Evolutionary conservation across 2,888 invertebrate genomes (phyloP), one percentile per base, ranked within the genome.

Genomic region (Nomada fabriciana): DNA sequence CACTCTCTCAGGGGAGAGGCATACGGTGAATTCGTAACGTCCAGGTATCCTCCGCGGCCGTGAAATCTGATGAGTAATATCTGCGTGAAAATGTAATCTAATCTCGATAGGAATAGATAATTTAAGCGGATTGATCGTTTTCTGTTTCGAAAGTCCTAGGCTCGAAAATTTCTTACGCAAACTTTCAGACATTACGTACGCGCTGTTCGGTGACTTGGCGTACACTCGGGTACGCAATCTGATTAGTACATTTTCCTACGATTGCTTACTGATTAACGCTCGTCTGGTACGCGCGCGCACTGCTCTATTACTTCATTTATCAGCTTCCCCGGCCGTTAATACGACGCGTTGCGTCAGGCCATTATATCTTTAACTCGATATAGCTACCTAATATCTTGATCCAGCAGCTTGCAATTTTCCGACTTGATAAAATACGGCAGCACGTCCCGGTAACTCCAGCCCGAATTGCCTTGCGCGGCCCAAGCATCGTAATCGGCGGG

Each of bases 401-500:
- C 59, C n/a, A 52, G 20, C 1, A 89, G 59, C n/a, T 75, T 89
- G 74, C 89, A 95, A 88, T 96, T 96, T 94, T 97, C 97, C 0
- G 97, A 97, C 92, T 97, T 97, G 81, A 95, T 95, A 89, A 98
- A 98, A 92, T 97, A 98, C 2, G 96, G 95, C 25, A 97, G 91
- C 0, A 97, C 94, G 74, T 97, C 96, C 0, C 95, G 91, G 91
- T 96, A 98, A 76, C 96, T 95, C 98, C 98, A 98, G 0, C 98
- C 98, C 0, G 94, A 92, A 90, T 98, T 98, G 0, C 98, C 98
- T 10, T 96, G 94, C 42, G 94, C 94, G n/a, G 95, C 96, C 98
- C 98, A 98, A 71, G 95, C 95, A 91, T 98, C 97, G 91, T 97
- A 98, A 94, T 98, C 98, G 61, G 94, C 94, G n/a, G 96, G 96